Base-by-base conservation (phyloP, 2,888 invertebrate species). In the Drosophila robusta region DNA sequence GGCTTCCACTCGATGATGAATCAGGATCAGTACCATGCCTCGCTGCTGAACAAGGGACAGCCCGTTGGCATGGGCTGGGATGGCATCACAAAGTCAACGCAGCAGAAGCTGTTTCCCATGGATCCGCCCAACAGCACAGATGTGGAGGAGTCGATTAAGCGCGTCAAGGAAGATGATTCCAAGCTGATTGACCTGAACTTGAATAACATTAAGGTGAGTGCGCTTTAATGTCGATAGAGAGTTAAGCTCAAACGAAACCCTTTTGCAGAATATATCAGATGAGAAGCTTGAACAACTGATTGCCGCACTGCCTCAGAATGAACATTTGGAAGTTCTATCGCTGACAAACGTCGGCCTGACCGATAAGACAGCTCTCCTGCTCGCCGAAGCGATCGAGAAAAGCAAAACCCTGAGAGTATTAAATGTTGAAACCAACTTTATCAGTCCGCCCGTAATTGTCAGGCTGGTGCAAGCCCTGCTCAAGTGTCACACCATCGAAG, bases 1-100 rank as follows among this genome's bases (percentile, higher is more conserved):
- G 99, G 99, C 90, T 98, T 99, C 95, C 99, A 99, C 93, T 99
- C 99, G 73, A 99, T 99, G 98, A 97, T 99, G 96, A 99, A 99
- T 93, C 99, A 99, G 94, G 98, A 99, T 92, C 99, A 99, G 93
- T 99, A 98, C 93, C 98, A 99, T 93, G 98, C 98, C 69, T 99
- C 99, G 41, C 94, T 98, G 70, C 93, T 97, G 76, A 98, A 98
- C 93, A 98, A 98, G 93, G 97, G 97, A 26, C 97, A 97, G 91
- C 97, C 97, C 0, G 94, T 97, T 69, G 97, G 97, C 46, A 93
- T 97, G 88, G 98, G 97, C 78, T 98, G 97, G 97, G 97, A 97
- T 91, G 98, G 98, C 89, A 96, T 98, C 90, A 98, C 99, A 56
- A 98, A 98, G 93, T 96, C 98, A 62, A 96, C 98, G 87, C 96